phyloP scores from a whole-genome alignment of 2,797 vertebrate genomes.

The Euphonia xanthogaster region DNA sequence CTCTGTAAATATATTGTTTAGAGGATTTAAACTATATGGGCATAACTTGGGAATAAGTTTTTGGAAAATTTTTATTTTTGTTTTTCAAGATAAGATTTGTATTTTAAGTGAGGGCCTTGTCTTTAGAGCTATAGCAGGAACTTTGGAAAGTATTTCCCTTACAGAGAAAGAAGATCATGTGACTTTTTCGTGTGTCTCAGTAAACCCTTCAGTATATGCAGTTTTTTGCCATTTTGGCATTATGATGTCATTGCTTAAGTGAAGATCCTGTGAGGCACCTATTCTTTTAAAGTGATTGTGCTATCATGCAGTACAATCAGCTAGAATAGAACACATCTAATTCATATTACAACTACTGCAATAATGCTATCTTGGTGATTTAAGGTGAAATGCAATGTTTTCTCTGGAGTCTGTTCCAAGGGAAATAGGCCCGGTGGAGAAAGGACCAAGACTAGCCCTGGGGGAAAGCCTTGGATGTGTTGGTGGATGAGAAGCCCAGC shows the following conservation, averaged over 20 bases:
- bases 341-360: background rate
- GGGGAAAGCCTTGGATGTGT: background rate
- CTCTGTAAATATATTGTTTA: background rate
- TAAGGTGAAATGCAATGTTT: background rate
- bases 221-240: background rate
- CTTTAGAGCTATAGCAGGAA: background rate
- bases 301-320: background rate
- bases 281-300: background rate
- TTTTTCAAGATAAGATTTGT: background rate
- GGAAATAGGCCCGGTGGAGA: background rate
- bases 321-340: background rate
- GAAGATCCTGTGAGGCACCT: background rate
- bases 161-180: fast-evolving
- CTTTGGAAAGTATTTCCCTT: background rate
- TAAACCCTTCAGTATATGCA: background rate
- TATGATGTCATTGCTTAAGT: background rate
- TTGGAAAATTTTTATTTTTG: background rate
- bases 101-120: background rate
- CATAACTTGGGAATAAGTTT: background rate
- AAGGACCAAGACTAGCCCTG: background rate
- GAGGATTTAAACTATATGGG: background rate
- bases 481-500: background rate
- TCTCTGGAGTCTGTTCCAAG: background rate
- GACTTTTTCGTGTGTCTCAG: background rate
- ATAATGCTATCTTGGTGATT: background rate